Evolutionary conservation across 2,797 vertebrate species (phyloP), one percentile per base, ranked within the genome.

Genomic region (Coregonus suidteri): DNA sequence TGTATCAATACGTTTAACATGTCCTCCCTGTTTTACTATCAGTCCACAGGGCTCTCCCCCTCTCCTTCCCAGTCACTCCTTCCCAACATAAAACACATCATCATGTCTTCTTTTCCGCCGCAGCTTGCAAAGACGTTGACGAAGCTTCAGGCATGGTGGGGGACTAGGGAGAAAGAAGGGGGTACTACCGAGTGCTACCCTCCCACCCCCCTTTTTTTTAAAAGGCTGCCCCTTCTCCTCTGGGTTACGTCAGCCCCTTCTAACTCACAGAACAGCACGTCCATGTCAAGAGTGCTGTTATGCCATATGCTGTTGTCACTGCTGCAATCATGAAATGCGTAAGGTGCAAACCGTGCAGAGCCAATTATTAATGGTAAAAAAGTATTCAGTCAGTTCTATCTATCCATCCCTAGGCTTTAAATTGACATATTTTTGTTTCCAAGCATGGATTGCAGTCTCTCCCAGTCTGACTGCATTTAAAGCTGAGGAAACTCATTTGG

Each of bases 1-100:
- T 82, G 88, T 88, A 94, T 94, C 91, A 92, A 92, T 92, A 90
- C 37, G 78, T 94, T 92, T 90, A 93, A 88, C 89, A 92, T 92
- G 87, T 90, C 91, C 87, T 90, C 83, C 79, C 80, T 76, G 82
- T 90, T 93, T 92, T 91, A 93, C 90, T 89, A 85, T 90, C 73
- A 83, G 85, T 84, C 84, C 77, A 80, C 82, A 75, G 84, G 81
- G 86, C 87, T 92, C 91, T 88, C 83, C 81, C 84, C 80, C 76
- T 47, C 86, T 88, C 89, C 82, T 78, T 82, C 74, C 41, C 41
- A 41, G 66, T 78, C 79, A 69, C 77, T 73, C 81, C 82, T 90
- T 88, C 86, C 87, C 82, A 85, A 62, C 91, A 93, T 94, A 92
- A 93, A 94, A 90, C 89, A 94, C 87, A 89, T 94, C 92, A 93